Percentiles rank a stretch among this genome's conserved stretches.
Conservation (phyloP, 2,888 invertebrate genomes). For the Agonum fuliginosum region DNA sequence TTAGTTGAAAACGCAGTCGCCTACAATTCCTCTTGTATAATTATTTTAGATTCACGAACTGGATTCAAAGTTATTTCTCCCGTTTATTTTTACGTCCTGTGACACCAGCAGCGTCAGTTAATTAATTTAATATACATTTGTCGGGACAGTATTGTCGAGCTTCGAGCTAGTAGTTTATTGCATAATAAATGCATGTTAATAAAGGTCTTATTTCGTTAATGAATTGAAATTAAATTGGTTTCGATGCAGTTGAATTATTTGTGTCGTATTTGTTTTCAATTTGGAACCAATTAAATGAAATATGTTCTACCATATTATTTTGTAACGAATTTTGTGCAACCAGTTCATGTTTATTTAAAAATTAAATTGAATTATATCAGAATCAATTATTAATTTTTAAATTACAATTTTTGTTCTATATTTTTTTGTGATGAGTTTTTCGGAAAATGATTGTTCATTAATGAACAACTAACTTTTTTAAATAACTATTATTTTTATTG, state of each 20-base stretch:
- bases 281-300: conserved; percentile 24
- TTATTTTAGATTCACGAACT: conserved; percentile 40
- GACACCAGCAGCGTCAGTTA: conserved; percentile 4
- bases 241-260: conserved; percentile 26
- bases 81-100: conserved; percentile 13
- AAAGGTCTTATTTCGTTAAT: conserved; percentile 39
- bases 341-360: neutral
- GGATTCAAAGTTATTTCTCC: conserved; percentile 25
- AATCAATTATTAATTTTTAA: no score
- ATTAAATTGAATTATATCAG: neutral
- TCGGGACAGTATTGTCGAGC: neutral
- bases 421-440: no score
- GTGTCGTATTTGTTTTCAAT: conserved; percentile 18
- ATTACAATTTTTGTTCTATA: neutral
- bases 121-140: conserved; percentile 47
- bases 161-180: conserved; percentile 6
- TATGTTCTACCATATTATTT: conserved; percentile 8
- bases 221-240: conserved; percentile 31
- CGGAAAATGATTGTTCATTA: no score
- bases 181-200: conserved; percentile 36
- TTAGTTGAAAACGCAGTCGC: conserved; percentile 41
- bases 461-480: no score
- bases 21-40: conserved; percentile 50
- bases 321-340: neutral
- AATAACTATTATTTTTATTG: no score